Evolutionary conservation across 2,797 vertebrate genomes (phyloP).

Genomic region (Fratercula arctica): DNA sequence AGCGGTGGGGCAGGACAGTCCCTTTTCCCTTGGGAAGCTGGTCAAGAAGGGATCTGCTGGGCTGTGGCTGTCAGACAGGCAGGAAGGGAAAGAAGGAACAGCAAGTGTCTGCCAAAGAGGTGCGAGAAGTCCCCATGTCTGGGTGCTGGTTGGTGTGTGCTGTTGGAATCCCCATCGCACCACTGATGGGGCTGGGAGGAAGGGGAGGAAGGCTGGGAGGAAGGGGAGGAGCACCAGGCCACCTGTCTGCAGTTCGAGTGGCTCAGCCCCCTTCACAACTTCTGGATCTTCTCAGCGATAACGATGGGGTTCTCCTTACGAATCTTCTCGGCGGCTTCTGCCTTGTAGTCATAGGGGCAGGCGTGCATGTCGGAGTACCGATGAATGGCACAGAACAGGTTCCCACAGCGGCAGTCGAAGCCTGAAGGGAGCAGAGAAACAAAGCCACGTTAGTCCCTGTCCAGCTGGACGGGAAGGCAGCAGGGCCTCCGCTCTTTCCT

Average conservation of each 20-base stretch:
- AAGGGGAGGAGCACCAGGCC: conserved; percentile 44
- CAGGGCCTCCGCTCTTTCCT: neutral
- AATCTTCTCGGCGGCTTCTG: conserved; percentile 87
- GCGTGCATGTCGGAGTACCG: conserved; percentile 92
- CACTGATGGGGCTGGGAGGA: neutral
- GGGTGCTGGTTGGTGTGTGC: neutral
- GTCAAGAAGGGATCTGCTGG: neutral
- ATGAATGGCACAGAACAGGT: conserved; percentile 91
- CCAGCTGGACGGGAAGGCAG: neutral
- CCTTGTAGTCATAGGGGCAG: conserved; percentile 91
- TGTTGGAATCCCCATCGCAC: conserved; percentile 44
- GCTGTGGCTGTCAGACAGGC: neutral
- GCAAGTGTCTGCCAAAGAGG: neutral
- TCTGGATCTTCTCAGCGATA: conserved; percentile 91
- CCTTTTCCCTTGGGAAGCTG: neutral
- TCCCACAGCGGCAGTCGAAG: conserved; percentile 92
- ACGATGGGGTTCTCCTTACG: conserved; percentile 92
- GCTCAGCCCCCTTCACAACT: conserved; percentile 84
- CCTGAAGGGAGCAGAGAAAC: conserved; percentile 68
- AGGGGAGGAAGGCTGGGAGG: conserved; percentile 20
- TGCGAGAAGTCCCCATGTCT: neutral
- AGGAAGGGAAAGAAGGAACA: neutral
- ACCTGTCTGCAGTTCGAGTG: conserved; percentile 16
- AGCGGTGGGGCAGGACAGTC: neutral
- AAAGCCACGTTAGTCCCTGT: neutral